A percentile compares a stretch with the other conserved stretches of the same genome.
These are phyloP conservation scores for Atta cephalotes DNA, from an alignment of 1,140 invertebrate genomes.

Conservation along the genomic window DNA sequence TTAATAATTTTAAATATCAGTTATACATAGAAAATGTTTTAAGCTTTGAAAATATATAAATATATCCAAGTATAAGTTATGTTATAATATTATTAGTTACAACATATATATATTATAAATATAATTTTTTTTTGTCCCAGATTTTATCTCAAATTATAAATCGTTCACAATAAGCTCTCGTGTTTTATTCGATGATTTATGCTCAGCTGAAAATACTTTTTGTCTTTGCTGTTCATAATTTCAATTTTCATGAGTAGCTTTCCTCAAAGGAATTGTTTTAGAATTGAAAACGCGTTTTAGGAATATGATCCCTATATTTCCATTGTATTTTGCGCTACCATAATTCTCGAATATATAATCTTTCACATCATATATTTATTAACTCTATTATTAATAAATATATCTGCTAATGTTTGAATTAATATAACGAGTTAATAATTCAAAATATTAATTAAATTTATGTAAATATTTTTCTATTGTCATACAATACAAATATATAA, in stretches of 20 bases:
- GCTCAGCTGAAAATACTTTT: neutral
- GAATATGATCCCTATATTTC: conserved; percentile 4
- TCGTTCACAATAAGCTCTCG: neutral
- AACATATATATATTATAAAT: neutral
- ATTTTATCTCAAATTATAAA: neutral
- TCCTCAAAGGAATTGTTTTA: conserved; percentile 18
- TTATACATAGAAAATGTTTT: neutral
- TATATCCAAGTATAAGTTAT: neutral
- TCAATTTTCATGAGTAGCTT: neutral
- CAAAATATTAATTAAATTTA: neutral
- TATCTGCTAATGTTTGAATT: neutral
- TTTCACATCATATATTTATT: neutral
- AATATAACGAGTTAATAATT: neutral
- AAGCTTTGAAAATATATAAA: neutral
- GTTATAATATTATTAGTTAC: neutral
- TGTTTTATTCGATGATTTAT: neutral
- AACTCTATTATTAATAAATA: neutral
- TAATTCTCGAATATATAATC: neutral
- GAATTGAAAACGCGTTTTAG: conserved; percentile 5
- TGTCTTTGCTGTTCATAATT: neutral
- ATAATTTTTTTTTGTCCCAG: neutral
- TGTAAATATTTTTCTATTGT: neutral
- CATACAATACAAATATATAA: neutral
- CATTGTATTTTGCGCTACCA: neutral
- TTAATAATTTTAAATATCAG: neutral